These are phyloP conservation scores for Scortum barcoo DNA, from an alignment of 2,113 vertebrate genomes.

Conservation along the genomic window DNA sequence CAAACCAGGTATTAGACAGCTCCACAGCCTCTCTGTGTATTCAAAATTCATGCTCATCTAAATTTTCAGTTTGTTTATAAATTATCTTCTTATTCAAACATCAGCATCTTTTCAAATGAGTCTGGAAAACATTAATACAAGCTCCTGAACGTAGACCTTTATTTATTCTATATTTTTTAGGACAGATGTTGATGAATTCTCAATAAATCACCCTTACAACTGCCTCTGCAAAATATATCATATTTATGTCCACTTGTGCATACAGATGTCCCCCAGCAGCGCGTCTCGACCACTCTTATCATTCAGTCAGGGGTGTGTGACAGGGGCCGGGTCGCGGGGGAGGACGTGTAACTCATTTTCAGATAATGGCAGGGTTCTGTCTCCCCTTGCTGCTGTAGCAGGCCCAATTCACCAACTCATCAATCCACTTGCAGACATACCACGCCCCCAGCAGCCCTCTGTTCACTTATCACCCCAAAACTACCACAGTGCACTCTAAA, in stretches of 20 bases:
- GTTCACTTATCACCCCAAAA: conserved; percentile 72
- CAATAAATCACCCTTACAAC: conserved; percentile 7
- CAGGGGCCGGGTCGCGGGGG: conserved; percentile 31
- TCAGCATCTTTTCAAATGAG: background rate
- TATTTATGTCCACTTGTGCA: conserved; percentile 31
- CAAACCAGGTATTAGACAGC: no score
- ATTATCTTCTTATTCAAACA: background rate
- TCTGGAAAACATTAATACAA: background rate
- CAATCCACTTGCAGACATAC: conserved; percentile 62
- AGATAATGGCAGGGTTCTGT: conserved; percentile 78
- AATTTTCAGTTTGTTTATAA: background rate
- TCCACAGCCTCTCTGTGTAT: background rate
- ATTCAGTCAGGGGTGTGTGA: conserved; percentile 47
- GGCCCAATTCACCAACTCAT: conserved; percentile 67
- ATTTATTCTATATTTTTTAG: no score
- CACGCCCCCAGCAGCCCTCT: conserved; percentile 64
- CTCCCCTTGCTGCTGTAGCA: conserved; percentile 37
- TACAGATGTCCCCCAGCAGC: background rate
- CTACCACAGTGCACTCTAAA: conserved; percentile 64
- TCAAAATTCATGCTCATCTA: background rate
- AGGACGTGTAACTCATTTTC: conserved; percentile 72
- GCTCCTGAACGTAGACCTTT: background rate
- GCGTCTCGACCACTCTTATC: conserved; percentile 53
- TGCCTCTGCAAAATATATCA: background rate
- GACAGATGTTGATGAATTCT: conserved; percentile 21